Percentiles rank a stretch among this genome's conserved stretches.
phyloP scores from a whole-genome alignment of 2,113 vertebrate species.

The Thamnaconus septentrionalis region DNA sequence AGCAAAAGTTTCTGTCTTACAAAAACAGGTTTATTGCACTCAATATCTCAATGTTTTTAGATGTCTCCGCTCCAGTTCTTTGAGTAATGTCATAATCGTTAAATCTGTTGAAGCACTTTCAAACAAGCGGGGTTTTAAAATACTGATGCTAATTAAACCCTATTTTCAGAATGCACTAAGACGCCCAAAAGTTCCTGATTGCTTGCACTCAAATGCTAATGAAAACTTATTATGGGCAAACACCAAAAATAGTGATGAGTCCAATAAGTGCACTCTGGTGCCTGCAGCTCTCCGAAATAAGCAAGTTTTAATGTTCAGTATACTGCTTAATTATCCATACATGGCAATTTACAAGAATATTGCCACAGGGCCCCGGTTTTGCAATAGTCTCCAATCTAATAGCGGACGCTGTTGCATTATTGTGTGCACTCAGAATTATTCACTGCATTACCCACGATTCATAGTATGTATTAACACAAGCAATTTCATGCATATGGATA shows the following conservation, averaged over 20 bases:
- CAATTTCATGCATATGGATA: slow-evolving; percentile 99
- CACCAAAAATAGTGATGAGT: slow-evolving; percentile 55
- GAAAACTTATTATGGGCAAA: slow-evolving; percentile 49
- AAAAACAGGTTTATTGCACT: no score
- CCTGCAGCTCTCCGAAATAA: slow-evolving; percentile 78
- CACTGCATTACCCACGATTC: slow-evolving; percentile 90
- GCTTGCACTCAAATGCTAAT: slow-evolving; percentile 49
- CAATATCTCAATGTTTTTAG: no score
- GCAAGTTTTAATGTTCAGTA: slow-evolving; percentile 84
- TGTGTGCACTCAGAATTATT: slow-evolving; percentile 93
- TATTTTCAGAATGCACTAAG: slow-evolving; percentile 37
- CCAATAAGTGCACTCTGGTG: slow-evolving; percentile 62
- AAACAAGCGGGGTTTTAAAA: not conserved
- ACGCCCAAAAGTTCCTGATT: slow-evolving; percentile 45
- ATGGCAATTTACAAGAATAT: slow-evolving; percentile 90
- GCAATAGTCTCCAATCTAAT: slow-evolving; percentile 83
- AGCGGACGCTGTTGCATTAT: slow-evolving; percentile 87
- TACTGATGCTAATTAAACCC: slow-evolving; percentile 27
- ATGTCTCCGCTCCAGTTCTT: no score
- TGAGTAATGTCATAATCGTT: no score
- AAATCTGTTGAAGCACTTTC: no score
- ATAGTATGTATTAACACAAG: slow-evolving; percentile 95
- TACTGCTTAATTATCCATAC: slow-evolving; percentile 84
- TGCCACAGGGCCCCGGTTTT: slow-evolving; percentile 85
- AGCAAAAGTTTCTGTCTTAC: no score